Evolutionary conservation across 2,113 vertebrate genomes (phyloP), one percentile per base, ranked within the genome.

Genomic region (Hydrolagus affinis): DNA sequence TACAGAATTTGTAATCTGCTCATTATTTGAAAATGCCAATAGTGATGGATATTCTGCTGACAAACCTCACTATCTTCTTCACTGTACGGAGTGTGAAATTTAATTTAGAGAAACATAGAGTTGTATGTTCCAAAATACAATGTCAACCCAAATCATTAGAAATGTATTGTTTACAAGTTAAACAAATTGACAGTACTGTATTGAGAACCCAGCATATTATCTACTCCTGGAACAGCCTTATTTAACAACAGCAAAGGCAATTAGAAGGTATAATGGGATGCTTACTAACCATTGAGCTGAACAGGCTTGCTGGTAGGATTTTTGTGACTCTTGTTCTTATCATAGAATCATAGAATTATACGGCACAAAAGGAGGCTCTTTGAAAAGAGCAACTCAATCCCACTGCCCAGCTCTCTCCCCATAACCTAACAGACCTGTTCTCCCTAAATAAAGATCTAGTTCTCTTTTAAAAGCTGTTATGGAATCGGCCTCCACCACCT

Each of bases 301-400:
- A 64, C n/a, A 23, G 60, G 9, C 25, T 15, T 30, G 14, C 62
- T 80, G 3, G 59, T 1, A 57, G 15, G 17, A 64, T 59, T 60
- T 64, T 80, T 80, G 44, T 80, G 60, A 64, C 77, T 30, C 70
- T 78, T 30, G 77, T 25, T 64, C 64, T 28, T 64, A n/a, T n/a
- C n/a, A n/a, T n/a, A n/a, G n/a, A n/a, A n/a, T n/a, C n/a, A n/a
- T n/a, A n/a, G n/a, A n/a, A n/a, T n/a, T n/a, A n/a, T n/a, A n/a
- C n/a, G n/a, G n/a, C n/a, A n/a, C n/a, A n/a, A n/a, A n/a, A n/a
- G n/a, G n/a, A n/a, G n/a, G n/a, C n/a, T n/a, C n/a, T n/a, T n/a
- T n/a, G n/a, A n/a, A n/a, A n/a, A n/a, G n/a, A n/a, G n/a, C n/a
- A n/a, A n/a, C n/a, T n/a, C n/a, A n/a, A n/a, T n/a, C n/a, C n/a